phyloP scores from a whole-genome alignment of 2,888 invertebrate species.

The Synergus gifuensis region DNA sequence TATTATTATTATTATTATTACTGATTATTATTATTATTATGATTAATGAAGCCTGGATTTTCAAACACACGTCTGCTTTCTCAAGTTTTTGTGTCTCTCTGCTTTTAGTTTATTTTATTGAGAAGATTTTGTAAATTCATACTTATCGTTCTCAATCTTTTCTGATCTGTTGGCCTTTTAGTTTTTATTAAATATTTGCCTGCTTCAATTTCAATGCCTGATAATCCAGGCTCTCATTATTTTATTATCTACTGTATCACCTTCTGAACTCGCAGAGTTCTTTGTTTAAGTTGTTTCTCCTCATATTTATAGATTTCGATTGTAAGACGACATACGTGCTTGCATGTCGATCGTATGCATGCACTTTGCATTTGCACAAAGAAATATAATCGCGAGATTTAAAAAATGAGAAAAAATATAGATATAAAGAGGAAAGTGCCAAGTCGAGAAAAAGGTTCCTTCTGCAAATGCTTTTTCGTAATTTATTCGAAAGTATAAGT shows the following conservation, averaged over 20 bases:
- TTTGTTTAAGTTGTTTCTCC: constrained; percentile 43
- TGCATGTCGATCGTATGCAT: constrained; percentile 63
- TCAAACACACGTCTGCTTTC: background rate
- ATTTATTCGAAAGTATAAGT: constrained; percentile 40
- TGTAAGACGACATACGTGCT: constrained; percentile 52
- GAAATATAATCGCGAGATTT: constrained; percentile 13
- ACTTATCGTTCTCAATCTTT: background rate
- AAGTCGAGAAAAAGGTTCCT: constrained; percentile 36
- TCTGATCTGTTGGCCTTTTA: background rate
- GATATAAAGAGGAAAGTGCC: background rate
- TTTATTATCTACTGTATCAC: constrained; percentile 47
- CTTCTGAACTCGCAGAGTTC: constrained; percentile 46
- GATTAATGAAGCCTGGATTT: constrained; percentile 25
- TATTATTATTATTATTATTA: constrained; percentile 11
- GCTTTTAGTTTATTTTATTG: constrained; percentile 1
- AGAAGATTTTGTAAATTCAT: background rate
- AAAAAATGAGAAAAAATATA: background rate
- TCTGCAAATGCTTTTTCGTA: constrained; percentile 48
- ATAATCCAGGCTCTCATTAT: constrained; percentile 43
- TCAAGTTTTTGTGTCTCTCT: constrained; percentile 4
- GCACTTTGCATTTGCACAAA: constrained; percentile 56
- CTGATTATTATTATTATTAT: too few relatives aligned
- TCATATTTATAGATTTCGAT: constrained; percentile 48
- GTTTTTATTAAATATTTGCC: background rate
- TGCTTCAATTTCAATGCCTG: constrained; percentile 17